Evolutionary conservation across 2,888 invertebrate genomes (phyloP).

Genomic region (Myopa tessellatipennis): DNA sequence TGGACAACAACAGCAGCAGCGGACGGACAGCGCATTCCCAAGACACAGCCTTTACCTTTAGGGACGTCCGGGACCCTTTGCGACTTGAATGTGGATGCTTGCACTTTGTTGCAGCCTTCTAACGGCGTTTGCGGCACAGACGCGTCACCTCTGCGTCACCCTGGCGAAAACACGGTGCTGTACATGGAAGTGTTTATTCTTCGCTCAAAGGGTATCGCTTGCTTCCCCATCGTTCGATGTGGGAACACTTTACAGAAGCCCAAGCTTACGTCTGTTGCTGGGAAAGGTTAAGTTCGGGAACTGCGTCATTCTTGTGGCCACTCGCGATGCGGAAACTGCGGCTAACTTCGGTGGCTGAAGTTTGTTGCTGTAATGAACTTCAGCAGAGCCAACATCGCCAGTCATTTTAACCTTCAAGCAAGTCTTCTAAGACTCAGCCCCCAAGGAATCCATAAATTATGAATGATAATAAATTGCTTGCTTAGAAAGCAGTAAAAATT

Average conservation of each 20-base stretch:
- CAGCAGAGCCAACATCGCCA: too few relatives aligned
- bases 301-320: too few relatives aligned
- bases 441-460: too few relatives aligned
- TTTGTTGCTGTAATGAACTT: too few relatives aligned
- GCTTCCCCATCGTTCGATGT: background rate
- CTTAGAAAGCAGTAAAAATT: too few relatives aligned
- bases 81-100: background rate
- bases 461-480: too few relatives aligned
- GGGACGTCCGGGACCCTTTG: background rate
- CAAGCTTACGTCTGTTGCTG: too few relatives aligned
- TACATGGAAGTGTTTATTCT: conserved; percentile 6
- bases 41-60: background rate
- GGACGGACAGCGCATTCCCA: background rate
- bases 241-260: conserved; percentile 13
- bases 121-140: conserved; percentile 6
- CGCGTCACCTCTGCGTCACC: background rate
- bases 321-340: too few relatives aligned
- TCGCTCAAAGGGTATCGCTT: background rate
- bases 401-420: too few relatives aligned
- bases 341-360: too few relatives aligned
- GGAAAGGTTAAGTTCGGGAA: too few relatives aligned
- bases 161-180: background rate
- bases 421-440: too few relatives aligned
- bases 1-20: background rate
- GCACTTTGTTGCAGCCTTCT: background rate